phyloP scores from a whole-genome alignment of 2,797 vertebrate genomes.

The Hydrocynus forskahlii region DNA sequence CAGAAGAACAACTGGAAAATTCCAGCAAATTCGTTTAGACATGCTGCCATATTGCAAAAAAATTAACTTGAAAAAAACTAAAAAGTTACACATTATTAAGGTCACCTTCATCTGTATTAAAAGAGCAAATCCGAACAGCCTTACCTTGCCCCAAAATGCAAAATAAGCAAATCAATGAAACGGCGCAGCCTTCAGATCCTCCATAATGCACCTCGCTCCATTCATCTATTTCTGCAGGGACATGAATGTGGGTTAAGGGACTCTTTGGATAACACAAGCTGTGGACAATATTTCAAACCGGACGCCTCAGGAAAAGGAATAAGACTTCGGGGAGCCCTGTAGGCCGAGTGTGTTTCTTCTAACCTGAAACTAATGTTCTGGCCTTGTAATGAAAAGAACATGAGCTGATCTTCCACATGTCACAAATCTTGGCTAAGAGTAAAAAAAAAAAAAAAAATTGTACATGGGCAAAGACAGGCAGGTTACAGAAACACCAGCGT shows the following conservation, averaged over 20 bases:
- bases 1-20: background rate
- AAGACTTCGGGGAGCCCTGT: slow-evolving; percentile 16
- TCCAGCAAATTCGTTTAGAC: background rate
- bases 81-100: no score
- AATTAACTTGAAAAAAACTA: no score
- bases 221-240: background rate
- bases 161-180: background rate
- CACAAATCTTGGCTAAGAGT: background rate
- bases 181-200: background rate
- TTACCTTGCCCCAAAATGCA: background rate
- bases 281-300: slow-evolving; percentile 32
- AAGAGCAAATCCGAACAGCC: background rate
- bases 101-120: background rate
- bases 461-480: background rate
- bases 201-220: background rate
- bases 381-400: slow-evolving; percentile 4
- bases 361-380: slow-evolving; percentile 17
- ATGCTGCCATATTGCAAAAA: background rate
- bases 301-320: slow-evolving; percentile 5
- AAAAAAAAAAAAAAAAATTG: background rate
- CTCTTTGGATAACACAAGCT: slow-evolving; percentile 15
- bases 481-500: background rate
- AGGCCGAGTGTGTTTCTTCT: slow-evolving; percentile 5
- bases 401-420: slow-evolving; percentile 1
- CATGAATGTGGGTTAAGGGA: slow-evolving; percentile 24